Base-by-base conservation (phyloP, 2,888 invertebrate genomes). In the Griposia aprilina region DNA sequence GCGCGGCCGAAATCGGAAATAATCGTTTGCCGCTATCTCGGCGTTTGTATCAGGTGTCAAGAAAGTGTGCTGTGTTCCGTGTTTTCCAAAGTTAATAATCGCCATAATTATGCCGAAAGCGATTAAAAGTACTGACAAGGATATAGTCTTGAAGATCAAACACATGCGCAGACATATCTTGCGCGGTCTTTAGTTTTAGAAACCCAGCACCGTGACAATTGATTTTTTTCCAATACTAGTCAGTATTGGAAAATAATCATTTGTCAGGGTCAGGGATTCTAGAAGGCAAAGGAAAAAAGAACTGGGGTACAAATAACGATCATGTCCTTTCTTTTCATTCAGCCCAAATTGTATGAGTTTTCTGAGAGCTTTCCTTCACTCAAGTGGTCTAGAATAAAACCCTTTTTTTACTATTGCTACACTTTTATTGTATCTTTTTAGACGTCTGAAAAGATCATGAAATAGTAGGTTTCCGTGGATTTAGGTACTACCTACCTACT, bases 301-400 rank as follows among this genome's bases (percentile, higher is more conserved):
- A 81, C 20, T 36, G 59, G 36, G 55, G n/a, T 52, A 71, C 77
- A 71, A 83, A 81, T 83, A 85, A 74, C 50, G 71, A 73, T 67
- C 60, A 50, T 67, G 77, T 73, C 77, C 60, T 41, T 75, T 57
- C 72, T 85, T 74, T 85, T 81, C 82, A 85, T 73, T 82, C 67
- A 8, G 48, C n/a, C 59, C 77, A 85, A 85, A 82, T 83, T 83
- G 82, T 85, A 77, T n/a, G 71, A 81, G 76, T 69, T 81, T 74
- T 77, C 60, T 76, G 59, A 85, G 82, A 73, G 73, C 62, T 73
- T 77, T 81, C 66, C 72, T 76, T 73, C 36, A 85, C 55, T 81
- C 50, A 70, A 83, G 71, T 50, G 65, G 63, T 71, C 85, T 71
- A 80, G 50, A 84, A 65, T 85, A 77, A 82, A 82, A 85, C 70